A percentile compares a stretch with the other conserved stretches of the same genome.
Conservation (phyloP, 2,888 invertebrate genomes). For the Hymenopus coronatus region DNA sequence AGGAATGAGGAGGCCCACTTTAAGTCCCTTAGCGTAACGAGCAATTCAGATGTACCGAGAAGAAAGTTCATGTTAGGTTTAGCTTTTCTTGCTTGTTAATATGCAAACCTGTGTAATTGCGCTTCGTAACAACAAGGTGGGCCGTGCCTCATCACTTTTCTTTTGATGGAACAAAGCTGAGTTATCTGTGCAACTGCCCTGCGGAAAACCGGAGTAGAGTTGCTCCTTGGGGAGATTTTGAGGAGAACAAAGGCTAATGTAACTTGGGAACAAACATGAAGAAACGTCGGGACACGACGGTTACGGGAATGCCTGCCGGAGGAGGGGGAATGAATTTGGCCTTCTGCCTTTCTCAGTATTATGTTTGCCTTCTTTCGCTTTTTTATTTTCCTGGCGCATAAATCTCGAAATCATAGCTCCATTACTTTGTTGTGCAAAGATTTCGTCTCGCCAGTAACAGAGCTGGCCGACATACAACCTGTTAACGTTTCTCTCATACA, state of each 20-base stretch:
- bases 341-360: neutral
- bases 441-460: neutral
- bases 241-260: neutral
- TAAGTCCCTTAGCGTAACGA: too few relatives aligned
- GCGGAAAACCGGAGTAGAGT: neutral
- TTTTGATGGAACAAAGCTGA: too few relatives aligned
- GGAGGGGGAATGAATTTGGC: neutral
- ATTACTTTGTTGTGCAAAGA: neutral
- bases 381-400: neutral
- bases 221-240: neutral
- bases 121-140: too few relatives aligned
- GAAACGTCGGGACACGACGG: neutral
- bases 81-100: too few relatives aligned
- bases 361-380: neutral
- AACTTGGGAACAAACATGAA: neutral
- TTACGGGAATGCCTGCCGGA: too few relatives aligned
- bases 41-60: too few relatives aligned
- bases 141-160: too few relatives aligned
- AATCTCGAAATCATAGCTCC: neutral
- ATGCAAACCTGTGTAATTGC: too few relatives aligned
- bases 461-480: neutral
- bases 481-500: neutral
- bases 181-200: neutral
- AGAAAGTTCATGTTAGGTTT: too few relatives aligned
- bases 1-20: too few relatives aligned